Evolutionary conservation across 30 jellyfish, hydroid and myxozoan species (phyloP).

Genomic region (Cassiopea andromeda): DNA sequence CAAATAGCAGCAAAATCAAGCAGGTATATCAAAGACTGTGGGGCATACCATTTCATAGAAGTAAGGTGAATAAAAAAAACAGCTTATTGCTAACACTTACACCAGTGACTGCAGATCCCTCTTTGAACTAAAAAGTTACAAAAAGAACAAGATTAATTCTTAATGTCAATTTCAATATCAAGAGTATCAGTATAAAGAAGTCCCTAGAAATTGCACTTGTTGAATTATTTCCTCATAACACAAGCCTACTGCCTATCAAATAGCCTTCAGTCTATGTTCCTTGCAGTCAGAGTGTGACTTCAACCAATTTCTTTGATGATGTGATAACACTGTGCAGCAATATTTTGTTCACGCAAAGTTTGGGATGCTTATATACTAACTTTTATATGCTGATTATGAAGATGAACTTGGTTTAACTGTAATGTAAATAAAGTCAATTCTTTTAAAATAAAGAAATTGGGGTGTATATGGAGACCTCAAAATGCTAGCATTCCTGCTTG

Average conservation of each 20-base stretch:
- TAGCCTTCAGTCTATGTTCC: no score
- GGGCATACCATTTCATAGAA: neutral
- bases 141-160: neutral
- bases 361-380: neutral
- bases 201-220: no score
- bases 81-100: neutral
- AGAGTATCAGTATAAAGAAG: no score
- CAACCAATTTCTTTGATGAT: no score
- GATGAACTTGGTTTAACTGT: neutral
- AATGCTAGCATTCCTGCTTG: conserved; percentile 16
- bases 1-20: no score
- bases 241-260: no score
- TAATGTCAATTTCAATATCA: no score
- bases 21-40: no score
- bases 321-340: neutral
- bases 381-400: neutral
- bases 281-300: no score
- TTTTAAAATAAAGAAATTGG: neutral
- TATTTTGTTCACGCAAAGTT: neutral
- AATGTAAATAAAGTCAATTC: neutral
- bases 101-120: neutral
- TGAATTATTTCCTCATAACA: no score
- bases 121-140: neutral
- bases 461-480: neutral
- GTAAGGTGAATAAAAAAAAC: neutral